Evolutionary conservation across 2,113 vertebrate species (phyloP).

Genomic region (Osmerus eperlanus): DNA sequence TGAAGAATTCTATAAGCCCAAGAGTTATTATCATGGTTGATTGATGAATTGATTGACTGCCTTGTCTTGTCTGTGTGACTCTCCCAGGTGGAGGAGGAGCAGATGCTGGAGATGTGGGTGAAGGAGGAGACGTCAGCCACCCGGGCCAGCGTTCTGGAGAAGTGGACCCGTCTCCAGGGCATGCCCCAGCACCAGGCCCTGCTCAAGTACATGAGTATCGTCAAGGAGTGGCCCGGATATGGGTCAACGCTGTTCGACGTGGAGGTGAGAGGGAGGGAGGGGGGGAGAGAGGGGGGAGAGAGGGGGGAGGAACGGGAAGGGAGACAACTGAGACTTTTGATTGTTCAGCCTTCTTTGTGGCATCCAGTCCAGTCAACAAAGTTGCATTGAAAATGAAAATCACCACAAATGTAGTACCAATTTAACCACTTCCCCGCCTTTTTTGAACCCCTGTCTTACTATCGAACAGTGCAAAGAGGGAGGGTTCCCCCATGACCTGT

Average conservation of each 20-base stretch:
- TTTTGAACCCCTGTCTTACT: slow-evolving; percentile 14
- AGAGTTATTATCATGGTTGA: not conserved
- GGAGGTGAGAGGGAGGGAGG: slow-evolving; percentile 48
- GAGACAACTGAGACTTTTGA: not conserved
- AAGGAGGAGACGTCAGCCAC: slow-evolving; percentile 92
- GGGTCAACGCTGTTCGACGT: slow-evolving; percentile 92
- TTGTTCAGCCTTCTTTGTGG: not conserved
- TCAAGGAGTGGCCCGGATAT: slow-evolving; percentile 90
- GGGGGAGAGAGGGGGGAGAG: no score
- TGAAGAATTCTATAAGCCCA: not conserved
- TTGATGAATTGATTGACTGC: not conserved
- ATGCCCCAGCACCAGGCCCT: slow-evolving; percentile 89
- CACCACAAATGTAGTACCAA: not conserved
- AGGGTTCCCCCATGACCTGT: slow-evolving; percentile 90
- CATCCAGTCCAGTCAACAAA: not conserved
- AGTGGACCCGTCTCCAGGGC: slow-evolving; percentile 86
- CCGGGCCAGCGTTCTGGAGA: slow-evolving; percentile 83
- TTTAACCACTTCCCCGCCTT: not conserved
- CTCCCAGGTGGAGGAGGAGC: slow-evolving; percentile 82
- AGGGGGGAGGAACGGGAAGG: not conserved
- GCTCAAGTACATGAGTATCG: slow-evolving; percentile 88
- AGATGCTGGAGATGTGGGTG: slow-evolving; percentile 94
- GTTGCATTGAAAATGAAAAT: no score
- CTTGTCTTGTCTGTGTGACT: not conserved
- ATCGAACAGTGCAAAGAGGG: slow-evolving; percentile 85